Evolutionary conservation across 2,113 vertebrate species (phyloP).

Genomic region (Vicugna pacos): DNA sequence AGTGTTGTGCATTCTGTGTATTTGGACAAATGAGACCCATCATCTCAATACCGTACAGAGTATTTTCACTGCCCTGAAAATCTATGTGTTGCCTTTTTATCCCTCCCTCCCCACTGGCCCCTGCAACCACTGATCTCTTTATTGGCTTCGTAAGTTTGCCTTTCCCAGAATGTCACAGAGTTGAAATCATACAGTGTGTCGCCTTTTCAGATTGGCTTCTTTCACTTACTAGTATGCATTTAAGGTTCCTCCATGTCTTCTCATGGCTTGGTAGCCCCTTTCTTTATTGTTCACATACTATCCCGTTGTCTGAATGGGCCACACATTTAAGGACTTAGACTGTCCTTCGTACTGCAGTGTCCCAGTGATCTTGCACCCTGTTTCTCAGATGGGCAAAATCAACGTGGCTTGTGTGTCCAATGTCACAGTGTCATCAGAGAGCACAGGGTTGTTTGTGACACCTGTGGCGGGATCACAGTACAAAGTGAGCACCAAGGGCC

Average conservation of each 20-base stretch:
- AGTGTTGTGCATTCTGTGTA: background rate
- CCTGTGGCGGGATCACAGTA: background rate
- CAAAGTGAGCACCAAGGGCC: background rate
- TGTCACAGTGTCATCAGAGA: rapidly evolving
- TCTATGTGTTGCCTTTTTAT: background rate
- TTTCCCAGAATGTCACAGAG: background rate
- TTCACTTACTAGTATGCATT: background rate
- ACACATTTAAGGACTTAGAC: background rate
- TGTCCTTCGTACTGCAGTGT: background rate
- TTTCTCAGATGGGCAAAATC: background rate
- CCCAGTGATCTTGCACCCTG: rapidly evolving
- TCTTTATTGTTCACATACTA: background rate
- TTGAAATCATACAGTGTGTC: rapidly evolving
- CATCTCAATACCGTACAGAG: rapidly evolving
- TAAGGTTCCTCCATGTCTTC: background rate
- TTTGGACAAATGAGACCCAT: background rate
- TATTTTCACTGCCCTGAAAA: background rate
- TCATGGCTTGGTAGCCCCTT: background rate
- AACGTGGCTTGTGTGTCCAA: rapidly evolving
- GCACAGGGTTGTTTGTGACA: background rate
- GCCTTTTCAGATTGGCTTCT: background rate
- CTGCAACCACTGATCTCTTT: background rate
- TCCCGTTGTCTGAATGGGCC: too few species aligned
- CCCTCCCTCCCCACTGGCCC: background rate
- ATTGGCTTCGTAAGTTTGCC: background rate